Evolutionary conservation across 1,140 invertebrate genomes (phyloP), one percentile per base, ranked within the genome.

Genomic region (Stenopsyche tienmushanensis): DNA sequence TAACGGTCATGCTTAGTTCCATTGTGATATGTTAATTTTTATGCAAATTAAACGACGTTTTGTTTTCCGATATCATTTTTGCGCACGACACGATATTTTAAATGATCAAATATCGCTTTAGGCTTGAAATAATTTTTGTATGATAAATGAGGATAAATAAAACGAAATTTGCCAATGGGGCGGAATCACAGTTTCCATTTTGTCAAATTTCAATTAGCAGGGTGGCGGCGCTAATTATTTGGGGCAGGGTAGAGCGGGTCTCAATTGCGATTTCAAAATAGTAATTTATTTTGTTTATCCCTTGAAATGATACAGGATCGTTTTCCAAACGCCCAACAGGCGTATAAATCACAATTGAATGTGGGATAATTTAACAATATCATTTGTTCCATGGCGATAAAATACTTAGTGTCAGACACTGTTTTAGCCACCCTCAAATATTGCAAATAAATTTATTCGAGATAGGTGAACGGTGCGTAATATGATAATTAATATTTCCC

Each of bases 301-400:
- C 44, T 47, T 47, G 44, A 15, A 47, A 47, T 34, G 29, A 34
- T 34, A 34, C 13, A 18, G 10, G 17, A 47, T 47, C 17, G 44
- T 47, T 47, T 18, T 18, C 44, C 7, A 15, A 18, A 47, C 18
- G 45, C 39, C 66, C 66, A 20, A 20, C 53, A n/a, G 53, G 18
- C 21, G 20, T 20, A 64, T 67, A 67, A 67, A 67, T 67, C 66
- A 67, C 50, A 44, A 25, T 23, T 15, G 44, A 57, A 47, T 39
- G 34, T 18, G 10, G 62, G 24, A 64, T 67, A 63, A 67, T 70
- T 70, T 64, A 62, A 25, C 47, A 65, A 58, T 63, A 70, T 54
- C 68, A 65, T 70, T 70, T 66, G 59, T 65, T 65, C 49, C 41
- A 5, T 9, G 20, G 26, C 54, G 64, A 65, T 65, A 65, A 65